Evolutionary conservation across 2,888 invertebrate species (phyloP).

Genomic region (Anticlea derivata): DNA sequence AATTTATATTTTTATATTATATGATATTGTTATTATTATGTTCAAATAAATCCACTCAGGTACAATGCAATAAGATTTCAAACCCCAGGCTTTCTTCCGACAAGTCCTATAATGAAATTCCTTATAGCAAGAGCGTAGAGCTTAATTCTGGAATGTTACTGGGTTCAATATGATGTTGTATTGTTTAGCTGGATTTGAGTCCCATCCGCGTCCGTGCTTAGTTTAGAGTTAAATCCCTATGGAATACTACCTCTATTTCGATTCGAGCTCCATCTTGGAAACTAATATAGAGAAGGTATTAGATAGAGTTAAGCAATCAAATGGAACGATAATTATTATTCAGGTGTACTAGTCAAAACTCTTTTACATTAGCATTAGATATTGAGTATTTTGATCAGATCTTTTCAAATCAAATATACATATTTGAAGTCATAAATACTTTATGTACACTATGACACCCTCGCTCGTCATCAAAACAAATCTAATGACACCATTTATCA

Average conservation of each 20-base stretch:
- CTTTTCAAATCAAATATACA: too few relatives aligned
- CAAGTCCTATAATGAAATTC: neutral
- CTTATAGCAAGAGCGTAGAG: neutral
- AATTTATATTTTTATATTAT: too few relatives aligned
- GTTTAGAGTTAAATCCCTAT: conserved; percentile 13
- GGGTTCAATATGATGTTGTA: neutral
- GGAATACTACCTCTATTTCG: conserved; percentile 11
- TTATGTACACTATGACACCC: too few relatives aligned
- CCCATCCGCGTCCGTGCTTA: conserved; percentile 13
- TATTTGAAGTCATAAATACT: too few relatives aligned
- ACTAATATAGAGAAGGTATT: neutral
- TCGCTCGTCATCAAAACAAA: too few relatives aligned
- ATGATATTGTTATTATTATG: too few relatives aligned
- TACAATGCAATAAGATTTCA: conserved; percentile 8
- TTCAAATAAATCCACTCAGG: conserved; percentile 4
- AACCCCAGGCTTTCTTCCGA: neutral
- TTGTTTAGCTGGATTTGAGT: conserved; percentile 8
- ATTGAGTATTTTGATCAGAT: too few relatives aligned
- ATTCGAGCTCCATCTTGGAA: conserved; percentile 12
- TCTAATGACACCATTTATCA: too few relatives aligned
- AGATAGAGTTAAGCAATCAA: neutral
- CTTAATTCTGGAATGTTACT: neutral
- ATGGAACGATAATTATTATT: too few relatives aligned
- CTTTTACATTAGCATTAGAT: too few relatives aligned
- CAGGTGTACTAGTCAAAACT: too few relatives aligned